Evolutionary conservation across 2,113 vertebrate species (phyloP), one percentile per base, ranked within the genome.

Genomic region (Podilymbus podiceps): DNA sequence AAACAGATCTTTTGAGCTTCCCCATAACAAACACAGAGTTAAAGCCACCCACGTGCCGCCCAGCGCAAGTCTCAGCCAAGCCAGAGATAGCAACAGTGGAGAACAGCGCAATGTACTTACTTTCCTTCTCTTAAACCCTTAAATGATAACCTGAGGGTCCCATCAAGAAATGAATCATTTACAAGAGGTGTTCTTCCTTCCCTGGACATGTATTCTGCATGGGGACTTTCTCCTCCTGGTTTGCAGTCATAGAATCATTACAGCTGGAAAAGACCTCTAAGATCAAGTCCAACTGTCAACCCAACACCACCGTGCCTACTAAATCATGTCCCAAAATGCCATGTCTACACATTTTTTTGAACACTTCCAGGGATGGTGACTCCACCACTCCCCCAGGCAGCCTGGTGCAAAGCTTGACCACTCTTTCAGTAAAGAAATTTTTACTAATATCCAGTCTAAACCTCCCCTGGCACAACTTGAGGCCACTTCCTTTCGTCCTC

Each of bases 11-110:
- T 56, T 13, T 30, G 82, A 87, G 64, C 69, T 46, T 63, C 55
- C 15, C 38, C 8, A 1, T 5, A 81, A 63, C 52, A 89, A 89
- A n/a, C 7, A 11, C 8, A 5, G 19, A 64, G 18, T 16, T 30
- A 83, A 55, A 90, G 60, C 56, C 77, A 84, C 47, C 55, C 38
- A 46, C 0, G 1, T 42, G 31, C 50, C 49, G 56, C 33, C 44
- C 1, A 0, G 40, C 2, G 1, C 8, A 5, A 84, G 25, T n/a
- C 44, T 63, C 88, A 55, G 56, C 58, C 0, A 2, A 88, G 63
- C 46, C 53, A 85, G 38, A 35, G 30, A 74, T 1, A 60, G 20
- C n/a, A 42, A 49, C 18, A 55, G 25, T 5, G 18, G 62, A 38
- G 12, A 76, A 44, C 46, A 74, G 13, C 1, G 4, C 2, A 2